Evolutionary conservation across 2,113 vertebrate species (phyloP).

Genomic region (Dendropsophus ebraccatus): DNA sequence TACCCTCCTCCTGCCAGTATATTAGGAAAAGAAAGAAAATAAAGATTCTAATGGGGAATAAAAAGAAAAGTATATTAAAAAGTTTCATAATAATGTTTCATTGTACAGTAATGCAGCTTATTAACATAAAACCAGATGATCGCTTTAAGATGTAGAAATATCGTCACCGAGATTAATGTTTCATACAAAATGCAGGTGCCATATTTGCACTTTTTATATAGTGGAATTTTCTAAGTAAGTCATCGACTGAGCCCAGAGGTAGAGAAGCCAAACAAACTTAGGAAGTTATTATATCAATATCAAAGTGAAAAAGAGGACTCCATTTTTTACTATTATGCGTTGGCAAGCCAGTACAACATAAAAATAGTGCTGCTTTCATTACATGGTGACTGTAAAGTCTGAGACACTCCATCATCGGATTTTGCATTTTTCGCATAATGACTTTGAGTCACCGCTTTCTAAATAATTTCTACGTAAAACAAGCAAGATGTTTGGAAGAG

Average conservation of each 20-base stretch:
- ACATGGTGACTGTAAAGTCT: background rate
- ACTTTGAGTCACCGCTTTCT: constrained; percentile 10
- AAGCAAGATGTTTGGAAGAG: constrained; percentile 12
- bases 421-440: constrained; percentile 6
- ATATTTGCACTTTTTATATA: background rate
- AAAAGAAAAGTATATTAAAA: too few relatives aligned
- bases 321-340: background rate
- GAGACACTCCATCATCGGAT: constrained; percentile 17
- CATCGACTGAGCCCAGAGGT: background rate
- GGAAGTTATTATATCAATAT: constrained; percentile 33
- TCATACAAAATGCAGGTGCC: background rate
- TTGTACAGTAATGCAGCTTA: background rate
- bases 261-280: background rate
- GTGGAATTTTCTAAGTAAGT: background rate
- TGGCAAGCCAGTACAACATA: background rate
- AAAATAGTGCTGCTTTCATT: background rate
- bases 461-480: constrained; percentile 33
- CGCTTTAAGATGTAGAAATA: background rate
- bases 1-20: too few relatives aligned
- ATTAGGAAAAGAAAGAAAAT: too few relatives aligned
- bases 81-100: too few relatives aligned
- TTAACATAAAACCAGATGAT: background rate
- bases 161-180: background rate
- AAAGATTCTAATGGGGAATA: too few relatives aligned
- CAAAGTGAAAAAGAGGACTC: background rate